Conservation (phyloP, 2,888 invertebrate species). For the Monochamus alternatus region DNA sequence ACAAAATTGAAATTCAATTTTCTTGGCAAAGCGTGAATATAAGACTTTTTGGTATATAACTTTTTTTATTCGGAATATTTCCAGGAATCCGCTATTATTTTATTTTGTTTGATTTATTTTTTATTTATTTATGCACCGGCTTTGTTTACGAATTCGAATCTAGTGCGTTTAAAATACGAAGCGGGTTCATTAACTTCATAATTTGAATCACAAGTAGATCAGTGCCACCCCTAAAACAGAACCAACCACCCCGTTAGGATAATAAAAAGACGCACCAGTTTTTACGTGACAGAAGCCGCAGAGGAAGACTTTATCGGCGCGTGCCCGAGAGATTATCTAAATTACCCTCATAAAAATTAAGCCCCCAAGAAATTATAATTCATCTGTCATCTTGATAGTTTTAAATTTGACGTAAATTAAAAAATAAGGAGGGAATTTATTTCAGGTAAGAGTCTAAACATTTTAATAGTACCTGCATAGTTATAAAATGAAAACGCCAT, state of each 20-base stretch:
- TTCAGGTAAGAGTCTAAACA: not conserved
- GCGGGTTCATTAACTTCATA: slow-evolving; percentile 11
- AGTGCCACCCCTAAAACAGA: not conserved
- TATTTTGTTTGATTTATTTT: too few relatives aligned
- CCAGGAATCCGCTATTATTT: too few relatives aligned
- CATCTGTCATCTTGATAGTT: slow-evolving; percentile 4
- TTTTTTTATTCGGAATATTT: too few relatives aligned
- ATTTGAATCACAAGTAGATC: slow-evolving; percentile 16
- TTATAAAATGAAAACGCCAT: not conserved
- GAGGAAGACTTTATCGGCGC: not conserved
- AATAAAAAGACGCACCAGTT: slow-evolving; percentile 14
- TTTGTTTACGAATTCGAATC: not conserved
- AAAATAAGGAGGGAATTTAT: not conserved
- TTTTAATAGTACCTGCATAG: not conserved
- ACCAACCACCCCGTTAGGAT: not conserved
- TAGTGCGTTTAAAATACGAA: slow-evolving; percentile 4
- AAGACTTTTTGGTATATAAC: too few relatives aligned
- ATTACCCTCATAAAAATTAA: slow-evolving; percentile 23
- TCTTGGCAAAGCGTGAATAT: too few relatives aligned
- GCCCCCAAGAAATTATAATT: slow-evolving; percentile 10
- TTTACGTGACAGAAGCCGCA: not conserved
- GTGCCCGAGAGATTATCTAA: slow-evolving; percentile 22
- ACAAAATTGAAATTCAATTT: too few relatives aligned
- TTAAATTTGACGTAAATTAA: not conserved
- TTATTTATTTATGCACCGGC: not conserved